These are phyloP conservation scores for Monarcha castaneiventris DNA, from an alignment of 2,113 vertebrate species.

Conservation along the genomic window DNA sequence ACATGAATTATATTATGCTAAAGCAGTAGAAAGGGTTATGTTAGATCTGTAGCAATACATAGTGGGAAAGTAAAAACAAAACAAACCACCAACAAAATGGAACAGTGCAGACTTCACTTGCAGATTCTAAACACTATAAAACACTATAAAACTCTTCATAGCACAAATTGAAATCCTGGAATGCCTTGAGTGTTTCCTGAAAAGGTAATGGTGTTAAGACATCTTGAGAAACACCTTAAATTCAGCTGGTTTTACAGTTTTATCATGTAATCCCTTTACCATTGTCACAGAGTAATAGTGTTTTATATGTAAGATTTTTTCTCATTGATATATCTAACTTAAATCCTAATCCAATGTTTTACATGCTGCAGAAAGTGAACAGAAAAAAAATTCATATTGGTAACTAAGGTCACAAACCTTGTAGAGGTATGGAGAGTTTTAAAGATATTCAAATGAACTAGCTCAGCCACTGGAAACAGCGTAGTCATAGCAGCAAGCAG, in stretches of 20 bases:
- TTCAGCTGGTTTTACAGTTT: background rate
- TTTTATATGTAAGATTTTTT: background rate
- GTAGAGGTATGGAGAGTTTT: background rate
- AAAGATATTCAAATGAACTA: background rate
- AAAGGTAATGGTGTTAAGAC: background rate
- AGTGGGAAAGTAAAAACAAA: background rate
- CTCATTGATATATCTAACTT: background rate
- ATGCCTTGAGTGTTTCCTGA: background rate
- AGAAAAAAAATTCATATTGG: background rate
- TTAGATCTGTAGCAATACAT: background rate
- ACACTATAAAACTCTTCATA: background rate
- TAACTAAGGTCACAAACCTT: background rate
- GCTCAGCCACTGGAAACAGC: background rate
- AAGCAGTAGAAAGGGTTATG: background rate
- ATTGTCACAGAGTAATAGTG: background rate
- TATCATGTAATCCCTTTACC: background rate
- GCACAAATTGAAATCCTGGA: background rate
- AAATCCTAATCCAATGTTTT: background rate
- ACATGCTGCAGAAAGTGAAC: background rate
- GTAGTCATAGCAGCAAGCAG: slow-evolving; percentile 30
- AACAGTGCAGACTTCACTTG: background rate
- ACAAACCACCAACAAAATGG: background rate
- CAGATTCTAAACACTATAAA: background rate
- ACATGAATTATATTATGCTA: background rate
- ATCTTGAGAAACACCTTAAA: background rate